Evolutionary conservation across 2,888 invertebrate species (phyloP).

Genomic region (Leptopilina myrica): DNA sequence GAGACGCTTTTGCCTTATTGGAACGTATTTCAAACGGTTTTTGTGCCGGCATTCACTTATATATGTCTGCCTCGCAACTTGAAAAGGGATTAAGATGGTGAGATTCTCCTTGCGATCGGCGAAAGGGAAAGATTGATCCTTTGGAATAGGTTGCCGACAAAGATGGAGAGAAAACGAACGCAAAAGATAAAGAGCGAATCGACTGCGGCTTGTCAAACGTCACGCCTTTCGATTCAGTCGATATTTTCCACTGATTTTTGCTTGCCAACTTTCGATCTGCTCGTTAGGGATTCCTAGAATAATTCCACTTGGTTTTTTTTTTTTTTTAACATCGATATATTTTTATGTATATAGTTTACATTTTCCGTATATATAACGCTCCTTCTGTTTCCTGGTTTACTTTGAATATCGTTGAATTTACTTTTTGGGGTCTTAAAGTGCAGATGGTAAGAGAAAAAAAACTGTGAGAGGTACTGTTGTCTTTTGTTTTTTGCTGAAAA

Average conservation of each 20-base stretch:
- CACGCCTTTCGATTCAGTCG: slow-evolving; percentile 48
- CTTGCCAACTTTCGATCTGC: slow-evolving; percentile 23
- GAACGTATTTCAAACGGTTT: slow-evolving; percentile 45
- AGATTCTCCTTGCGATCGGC: slow-evolving; percentile 37
- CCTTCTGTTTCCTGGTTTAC: not conserved
- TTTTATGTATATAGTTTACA: not conserved
- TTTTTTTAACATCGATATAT: not conserved
- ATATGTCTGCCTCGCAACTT: slow-evolving; percentile 30
- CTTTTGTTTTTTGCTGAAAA: too few relatives aligned
- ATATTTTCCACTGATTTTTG: slow-evolving; percentile 55
- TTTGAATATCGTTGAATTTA: too few relatives aligned
- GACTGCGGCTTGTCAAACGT: slow-evolving; percentile 42
- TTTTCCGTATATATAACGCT: too few relatives aligned
- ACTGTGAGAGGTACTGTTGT: too few relatives aligned
- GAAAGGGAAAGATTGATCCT: slow-evolving; percentile 44
- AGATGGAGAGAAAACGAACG: slow-evolving; percentile 45
- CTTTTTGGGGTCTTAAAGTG: too few relatives aligned
- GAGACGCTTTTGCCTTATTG: slow-evolving; percentile 39
- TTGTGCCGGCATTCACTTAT: slow-evolving; percentile 41
- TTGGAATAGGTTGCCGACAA: slow-evolving; percentile 41
- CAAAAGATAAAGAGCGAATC: slow-evolving; percentile 43
- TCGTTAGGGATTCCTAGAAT: slow-evolving; percentile 49
- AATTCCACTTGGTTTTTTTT: slow-evolving; percentile 14
- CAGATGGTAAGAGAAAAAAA: too few relatives aligned
- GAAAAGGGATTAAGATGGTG: slow-evolving; percentile 37